Percentiles rank a stretch among this genome's conserved stretches.
phyloP scores from a whole-genome alignment of 2,113 vertebrate species.

The Cacatua alba region DNA sequence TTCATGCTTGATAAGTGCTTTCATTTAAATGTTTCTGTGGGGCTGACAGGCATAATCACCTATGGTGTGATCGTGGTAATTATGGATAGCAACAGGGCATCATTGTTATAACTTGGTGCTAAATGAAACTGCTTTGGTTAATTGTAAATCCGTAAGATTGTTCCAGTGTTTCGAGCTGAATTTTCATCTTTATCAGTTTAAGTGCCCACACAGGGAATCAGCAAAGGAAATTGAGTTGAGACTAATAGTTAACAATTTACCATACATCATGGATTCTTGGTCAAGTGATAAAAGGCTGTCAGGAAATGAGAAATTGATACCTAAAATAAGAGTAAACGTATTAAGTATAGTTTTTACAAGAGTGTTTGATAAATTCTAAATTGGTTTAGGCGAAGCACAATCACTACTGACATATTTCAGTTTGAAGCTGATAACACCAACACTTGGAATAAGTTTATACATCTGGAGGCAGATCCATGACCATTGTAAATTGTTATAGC shows the following conservation, averaged over 20 bases:
- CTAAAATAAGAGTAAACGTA: constrained; percentile 40
- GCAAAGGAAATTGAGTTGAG: constrained; percentile 59
- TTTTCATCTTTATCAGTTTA: constrained; percentile 43
- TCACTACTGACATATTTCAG: neutral
- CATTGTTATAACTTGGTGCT: constrained; percentile 19
- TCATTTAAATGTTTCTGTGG: neutral
- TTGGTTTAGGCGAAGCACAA: constrained; percentile 17
- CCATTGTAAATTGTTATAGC: neutral
- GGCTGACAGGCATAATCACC: neutral
- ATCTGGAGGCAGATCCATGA: neutral
- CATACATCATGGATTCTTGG: constrained; percentile 51
- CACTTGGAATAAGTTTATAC: neutral
- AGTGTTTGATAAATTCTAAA: constrained; percentile 62
- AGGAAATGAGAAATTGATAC: constrained; percentile 68
- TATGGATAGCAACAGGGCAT: constrained; percentile 7
- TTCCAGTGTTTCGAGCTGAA: constrained; percentile 14
- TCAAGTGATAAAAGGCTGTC: constrained; percentile 62
- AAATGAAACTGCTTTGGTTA: constrained; percentile 40
- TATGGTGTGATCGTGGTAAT: neutral
- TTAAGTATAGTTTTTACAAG: constrained; percentile 52
- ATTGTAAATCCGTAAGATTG: neutral
- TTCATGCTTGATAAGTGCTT: neutral
- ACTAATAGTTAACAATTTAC: constrained; percentile 64
- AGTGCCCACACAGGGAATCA: constrained; percentile 26
- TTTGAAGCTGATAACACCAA: neutral